These are phyloP conservation scores for Eupithecia insigniata DNA, from an alignment of 2,888 invertebrate genomes.

Conservation along the genomic window DNA sequence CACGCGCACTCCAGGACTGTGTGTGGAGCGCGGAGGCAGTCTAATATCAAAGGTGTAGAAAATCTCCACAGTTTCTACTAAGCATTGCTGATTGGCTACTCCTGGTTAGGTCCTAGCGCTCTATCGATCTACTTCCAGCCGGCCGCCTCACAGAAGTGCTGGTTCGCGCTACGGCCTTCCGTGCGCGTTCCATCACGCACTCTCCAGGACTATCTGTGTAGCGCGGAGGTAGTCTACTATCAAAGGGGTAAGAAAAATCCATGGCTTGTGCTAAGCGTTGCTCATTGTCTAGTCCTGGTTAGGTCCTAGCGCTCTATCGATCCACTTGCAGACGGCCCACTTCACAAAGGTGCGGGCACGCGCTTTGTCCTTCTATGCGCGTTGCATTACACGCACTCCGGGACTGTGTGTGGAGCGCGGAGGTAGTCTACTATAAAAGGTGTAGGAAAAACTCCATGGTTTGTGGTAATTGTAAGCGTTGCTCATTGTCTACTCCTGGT, in stretches of 20 bases:
- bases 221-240: slow-evolving; percentile 44
- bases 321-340: slow-evolving; percentile 45
- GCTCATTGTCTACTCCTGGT: slow-evolving; percentile 2
- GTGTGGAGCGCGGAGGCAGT: slow-evolving; percentile 43
- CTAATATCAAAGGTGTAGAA: slow-evolving; percentile 53
- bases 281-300: slow-evolving; percentile 6
- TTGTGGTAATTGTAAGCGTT: background rate
- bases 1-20: slow-evolving; percentile 38
- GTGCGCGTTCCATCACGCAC: slow-evolving; percentile 44
- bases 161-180: slow-evolving; percentile 43
- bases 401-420: slow-evolving; percentile 45
- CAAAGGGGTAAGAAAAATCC: slow-evolving; percentile 62
- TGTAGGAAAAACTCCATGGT: slow-evolving; percentile 64
- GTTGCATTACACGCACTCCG: slow-evolving; percentile 42
- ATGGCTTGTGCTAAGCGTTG: slow-evolving; percentile 35
- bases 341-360: slow-evolving; percentile 46
- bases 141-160: slow-evolving; percentile 42
- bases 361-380: slow-evolving; percentile 45
- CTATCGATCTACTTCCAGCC: slow-evolving; percentile 58
- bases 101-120: slow-evolving; percentile 59
- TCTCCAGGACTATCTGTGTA: slow-evolving; percentile 44
- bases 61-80: slow-evolving; percentile 56
- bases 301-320: slow-evolving; percentile 69
- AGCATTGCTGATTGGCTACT: background rate
- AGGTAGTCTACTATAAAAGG: slow-evolving; percentile 45